phyloP scores from a whole-genome alignment of 2,797 vertebrate genomes.

The Pantherophis vulpinus region DNA sequence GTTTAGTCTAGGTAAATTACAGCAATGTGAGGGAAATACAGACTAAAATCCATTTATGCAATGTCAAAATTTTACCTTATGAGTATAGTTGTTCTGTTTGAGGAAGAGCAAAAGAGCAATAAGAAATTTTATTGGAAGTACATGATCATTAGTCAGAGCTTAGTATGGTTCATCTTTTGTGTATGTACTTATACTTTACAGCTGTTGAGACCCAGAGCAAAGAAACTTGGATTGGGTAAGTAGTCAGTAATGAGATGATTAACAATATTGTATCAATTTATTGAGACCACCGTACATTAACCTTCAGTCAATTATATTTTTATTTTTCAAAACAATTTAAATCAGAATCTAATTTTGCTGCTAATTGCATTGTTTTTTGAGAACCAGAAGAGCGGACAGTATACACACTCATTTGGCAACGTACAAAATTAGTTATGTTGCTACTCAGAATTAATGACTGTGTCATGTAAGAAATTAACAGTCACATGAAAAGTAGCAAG shows the following conservation, averaged over 20 bases:
- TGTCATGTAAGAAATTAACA: not conserved
- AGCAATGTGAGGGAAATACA: not conserved
- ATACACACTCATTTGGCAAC: not conserved
- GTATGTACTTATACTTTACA: constrained; percentile 63
- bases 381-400: not conserved
- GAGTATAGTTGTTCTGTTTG: not conserved
- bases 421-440: not conserved
- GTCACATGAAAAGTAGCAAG: not conserved
- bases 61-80: not conserved
- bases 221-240: constrained; percentile 92
- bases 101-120: not conserved
- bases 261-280: not conserved
- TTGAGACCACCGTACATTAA: not conserved
- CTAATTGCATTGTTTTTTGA: not conserved
- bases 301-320: not conserved
- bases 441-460: not conserved
- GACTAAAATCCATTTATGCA: not conserved
- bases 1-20: not conserved
- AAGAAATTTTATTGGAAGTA: not conserved
- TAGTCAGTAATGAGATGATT: constrained; percentile 16
- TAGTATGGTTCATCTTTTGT: constrained; percentile 5
- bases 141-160: not conserved
- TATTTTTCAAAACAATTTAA: not conserved
- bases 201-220: constrained; percentile 88
- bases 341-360: not conserved